A percentile compares a stretch with the other conserved stretches of the same genome.
Conservation (phyloP, 2,797 vertebrate genomes). For the Petrocephalus schoutedeni region DNA sequence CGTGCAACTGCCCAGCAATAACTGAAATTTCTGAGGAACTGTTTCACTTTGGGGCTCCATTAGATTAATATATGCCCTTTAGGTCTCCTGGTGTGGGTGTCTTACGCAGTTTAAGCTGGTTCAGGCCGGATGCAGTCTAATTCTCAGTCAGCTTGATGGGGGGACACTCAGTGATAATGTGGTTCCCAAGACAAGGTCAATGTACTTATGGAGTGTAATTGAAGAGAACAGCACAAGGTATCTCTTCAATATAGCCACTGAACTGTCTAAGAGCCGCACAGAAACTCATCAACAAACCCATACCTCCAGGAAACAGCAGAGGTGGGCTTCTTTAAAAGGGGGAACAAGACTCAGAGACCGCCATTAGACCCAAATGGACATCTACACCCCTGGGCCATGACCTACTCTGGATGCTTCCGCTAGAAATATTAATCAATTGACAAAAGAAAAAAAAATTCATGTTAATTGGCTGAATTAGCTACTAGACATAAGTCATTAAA, state of each 20-base stretch:
- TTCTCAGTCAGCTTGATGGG: not conserved
- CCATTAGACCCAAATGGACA: not conserved
- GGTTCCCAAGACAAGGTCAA: not conserved
- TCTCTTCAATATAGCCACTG: not conserved
- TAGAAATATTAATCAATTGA: constrained; percentile 3
- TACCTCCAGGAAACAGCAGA: not conserved
- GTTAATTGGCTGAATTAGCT: not conserved
- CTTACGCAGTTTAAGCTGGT: not conserved
- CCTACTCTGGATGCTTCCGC: not conserved
- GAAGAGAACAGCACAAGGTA: not conserved
- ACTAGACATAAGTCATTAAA: constrained; percentile 8
- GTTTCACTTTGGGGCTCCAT: not conserved
- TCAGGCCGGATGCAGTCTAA: not conserved
- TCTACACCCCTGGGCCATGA: not conserved
- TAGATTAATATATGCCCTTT: not conserved
- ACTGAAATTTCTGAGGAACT: not conserved
- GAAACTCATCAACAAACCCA: not conserved
- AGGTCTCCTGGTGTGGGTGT: not conserved
- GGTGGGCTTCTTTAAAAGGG: not conserved
- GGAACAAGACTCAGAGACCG: not conserved
- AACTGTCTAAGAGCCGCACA: not conserved
- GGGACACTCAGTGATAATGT: not conserved
- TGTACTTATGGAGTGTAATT: not conserved
- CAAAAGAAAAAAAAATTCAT: constrained; percentile 5
- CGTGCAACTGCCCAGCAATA: not conserved